Conservation (phyloP, 2,888 invertebrate species). For the Melipona bicolor region DNA sequence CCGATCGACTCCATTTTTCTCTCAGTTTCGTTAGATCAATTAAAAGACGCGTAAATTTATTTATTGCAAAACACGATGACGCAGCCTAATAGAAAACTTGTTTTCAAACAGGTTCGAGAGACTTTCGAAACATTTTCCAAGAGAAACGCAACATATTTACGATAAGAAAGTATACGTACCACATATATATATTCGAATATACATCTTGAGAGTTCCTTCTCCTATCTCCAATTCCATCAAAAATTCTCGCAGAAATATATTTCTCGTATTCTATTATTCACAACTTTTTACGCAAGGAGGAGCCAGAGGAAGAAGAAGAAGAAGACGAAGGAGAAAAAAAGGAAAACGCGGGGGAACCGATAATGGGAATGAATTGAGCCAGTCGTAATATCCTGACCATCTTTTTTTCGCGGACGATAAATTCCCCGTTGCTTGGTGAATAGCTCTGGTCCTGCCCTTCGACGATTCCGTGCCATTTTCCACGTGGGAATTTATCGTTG, state of each 20-base stretch:
- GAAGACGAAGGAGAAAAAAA: not conserved
- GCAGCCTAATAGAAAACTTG: too few species aligned
- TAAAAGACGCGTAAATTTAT: too few species aligned
- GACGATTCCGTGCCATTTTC: conserved; percentile 74
- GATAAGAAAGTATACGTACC: too few species aligned
- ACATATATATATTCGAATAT: too few species aligned
- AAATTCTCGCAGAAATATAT: not conserved
- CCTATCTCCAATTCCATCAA: not conserved
- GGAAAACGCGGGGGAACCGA: conserved; percentile 20
- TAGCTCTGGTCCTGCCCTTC: not conserved
- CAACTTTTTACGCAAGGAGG: conserved; percentile 1
- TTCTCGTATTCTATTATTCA: not conserved
- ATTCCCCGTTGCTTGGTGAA: conserved; percentile 50
- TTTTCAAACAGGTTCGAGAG: too few species aligned
- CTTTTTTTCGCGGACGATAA: conserved; percentile 64
- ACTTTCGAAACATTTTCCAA: too few species aligned
- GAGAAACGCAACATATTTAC: too few species aligned
- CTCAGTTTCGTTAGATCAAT: too few species aligned
- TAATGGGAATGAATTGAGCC: conserved; percentile 38
- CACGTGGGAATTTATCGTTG: conserved; percentile 74
- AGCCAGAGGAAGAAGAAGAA: not conserved
- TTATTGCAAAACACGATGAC: too few species aligned
- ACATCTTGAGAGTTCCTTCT: not conserved
- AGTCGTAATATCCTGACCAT: conserved; percentile 44
- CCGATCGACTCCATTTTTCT: too few species aligned